Conservation (phyloP, 2,113 vertebrate species). For the Sarotherodon lohbergeri region DNA sequence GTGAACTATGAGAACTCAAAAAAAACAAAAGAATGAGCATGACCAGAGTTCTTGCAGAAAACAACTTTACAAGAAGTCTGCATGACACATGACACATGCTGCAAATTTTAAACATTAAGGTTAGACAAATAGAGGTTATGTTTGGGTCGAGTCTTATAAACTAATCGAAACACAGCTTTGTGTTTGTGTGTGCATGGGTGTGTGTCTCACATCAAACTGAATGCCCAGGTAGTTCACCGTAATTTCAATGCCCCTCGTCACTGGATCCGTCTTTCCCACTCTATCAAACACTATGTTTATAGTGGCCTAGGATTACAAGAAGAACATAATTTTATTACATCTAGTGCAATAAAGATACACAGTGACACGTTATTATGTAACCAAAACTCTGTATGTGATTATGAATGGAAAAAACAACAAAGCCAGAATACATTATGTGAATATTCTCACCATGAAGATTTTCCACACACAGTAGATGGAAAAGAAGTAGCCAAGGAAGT, state of each 20-base stretch:
- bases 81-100: not conserved
- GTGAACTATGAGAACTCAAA: not conserved
- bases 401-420: not conserved
- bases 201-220: constrained; percentile 90
- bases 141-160: not conserved
- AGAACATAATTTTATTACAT: not conserved
- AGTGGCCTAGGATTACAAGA: constrained; percentile 79
- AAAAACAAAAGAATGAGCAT: not conserved
- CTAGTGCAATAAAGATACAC: not conserved
- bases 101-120: not conserved
- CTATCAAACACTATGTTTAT: constrained; percentile 99
- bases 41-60: not conserved
- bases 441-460: constrained; percentile 91
- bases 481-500: constrained; percentile 98
- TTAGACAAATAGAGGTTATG: not conserved
- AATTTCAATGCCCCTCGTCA: constrained; percentile 98
- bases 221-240: constrained; percentile 99
- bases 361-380: not conserved
- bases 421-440: not conserved
- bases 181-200: not conserved
- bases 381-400: not conserved
- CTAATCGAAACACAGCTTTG: not conserved
- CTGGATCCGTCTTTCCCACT: constrained; percentile 97
- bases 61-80: constrained; percentile 10
- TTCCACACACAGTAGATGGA: constrained; percentile 99